Evolutionary conservation across 2,797 vertebrate genomes (phyloP).

Genomic region (Pseudochaenichthys georgianus): DNA sequence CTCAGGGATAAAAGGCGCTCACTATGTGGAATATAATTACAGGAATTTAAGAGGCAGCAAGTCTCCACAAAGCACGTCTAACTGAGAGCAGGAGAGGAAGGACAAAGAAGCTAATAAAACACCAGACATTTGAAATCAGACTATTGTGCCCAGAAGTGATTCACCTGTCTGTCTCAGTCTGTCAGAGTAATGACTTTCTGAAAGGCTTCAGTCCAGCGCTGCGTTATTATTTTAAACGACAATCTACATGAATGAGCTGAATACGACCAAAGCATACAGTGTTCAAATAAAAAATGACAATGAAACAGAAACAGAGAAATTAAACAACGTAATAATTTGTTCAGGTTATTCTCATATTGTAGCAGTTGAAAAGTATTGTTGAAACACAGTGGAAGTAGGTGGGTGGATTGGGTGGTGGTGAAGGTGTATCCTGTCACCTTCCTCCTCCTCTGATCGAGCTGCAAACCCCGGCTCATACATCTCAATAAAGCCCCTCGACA

Average conservation of each 20-base stretch:
- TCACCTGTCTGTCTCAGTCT: slow-evolving; percentile 17
- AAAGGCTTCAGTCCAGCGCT: slow-evolving; percentile 17
- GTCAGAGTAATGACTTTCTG: slow-evolving; percentile 22
- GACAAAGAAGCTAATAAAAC: slow-evolving; percentile 18
- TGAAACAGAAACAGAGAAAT: not conserved
- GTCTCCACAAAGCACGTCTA: slow-evolving; percentile 6
- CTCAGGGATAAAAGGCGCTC: slow-evolving; percentile 35
- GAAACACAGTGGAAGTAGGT: too few relatives aligned
- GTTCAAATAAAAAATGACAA: not conserved
- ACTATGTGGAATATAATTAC: slow-evolving; percentile 34
- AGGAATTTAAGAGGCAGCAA: slow-evolving; percentile 33
- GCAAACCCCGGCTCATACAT: slow-evolving; percentile 57
- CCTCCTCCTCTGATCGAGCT: slow-evolving; percentile 47
- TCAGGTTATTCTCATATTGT: too few relatives aligned
- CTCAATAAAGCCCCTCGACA: slow-evolving; percentile 62
- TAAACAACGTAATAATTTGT: not conserved
- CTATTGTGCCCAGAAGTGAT: slow-evolving; percentile 31
- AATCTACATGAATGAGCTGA: slow-evolving; percentile 17
- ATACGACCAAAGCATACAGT: not conserved
- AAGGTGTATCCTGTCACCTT: slow-evolving; percentile 42
- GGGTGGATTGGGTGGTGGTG: too few relatives aligned
- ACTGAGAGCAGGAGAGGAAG: not conserved
- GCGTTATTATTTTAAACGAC: slow-evolving; percentile 2
- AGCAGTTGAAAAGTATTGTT: too few relatives aligned
- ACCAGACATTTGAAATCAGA: slow-evolving; percentile 14